A percentile compares a stretch with the other conserved stretches of the same genome.
phyloP scores from a whole-genome alignment of 2,113 vertebrate genomes.

The Acrocephalus arundinaceus region DNA sequence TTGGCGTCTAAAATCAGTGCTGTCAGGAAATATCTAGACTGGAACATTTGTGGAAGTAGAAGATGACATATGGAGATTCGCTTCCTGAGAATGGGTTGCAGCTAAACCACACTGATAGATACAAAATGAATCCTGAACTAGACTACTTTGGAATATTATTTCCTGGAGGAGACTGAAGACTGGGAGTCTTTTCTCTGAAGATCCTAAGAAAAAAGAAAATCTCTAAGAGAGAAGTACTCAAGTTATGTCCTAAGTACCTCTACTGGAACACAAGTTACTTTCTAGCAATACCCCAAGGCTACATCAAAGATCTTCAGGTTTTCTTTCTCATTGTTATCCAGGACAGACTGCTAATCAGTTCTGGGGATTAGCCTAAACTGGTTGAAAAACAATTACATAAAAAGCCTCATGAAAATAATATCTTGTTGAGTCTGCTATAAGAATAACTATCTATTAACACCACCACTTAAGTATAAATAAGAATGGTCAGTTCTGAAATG shows the following conservation, averaged over 20 bases:
- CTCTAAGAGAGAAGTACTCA: not conserved
- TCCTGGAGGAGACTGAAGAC: not conserved
- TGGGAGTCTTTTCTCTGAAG: not conserved
- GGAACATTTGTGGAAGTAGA: not conserved
- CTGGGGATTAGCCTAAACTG: not conserved
- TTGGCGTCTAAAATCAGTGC: not conserved
- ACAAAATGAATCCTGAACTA: not conserved
- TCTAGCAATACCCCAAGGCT: not conserved
- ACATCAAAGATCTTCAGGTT: not conserved
- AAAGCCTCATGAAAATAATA: not conserved
- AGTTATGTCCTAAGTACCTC: not conserved
- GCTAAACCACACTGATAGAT: not conserved
- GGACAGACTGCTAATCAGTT: not conserved
- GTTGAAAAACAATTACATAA: not conserved
- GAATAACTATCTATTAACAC: not conserved
- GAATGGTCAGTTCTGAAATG: not conserved
- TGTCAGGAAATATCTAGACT: not conserved
- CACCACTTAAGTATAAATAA: not conserved
- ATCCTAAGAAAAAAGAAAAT: not conserved
- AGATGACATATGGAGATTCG: not conserved
- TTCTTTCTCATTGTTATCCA: not conserved
- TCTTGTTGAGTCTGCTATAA: not conserved
- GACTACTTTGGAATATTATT: not conserved
- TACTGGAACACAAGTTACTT: not conserved
- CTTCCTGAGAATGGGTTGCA: not conserved